Conservation (phyloP, 2,797 vertebrate species). For the Takifugu ocellatus region DNA sequence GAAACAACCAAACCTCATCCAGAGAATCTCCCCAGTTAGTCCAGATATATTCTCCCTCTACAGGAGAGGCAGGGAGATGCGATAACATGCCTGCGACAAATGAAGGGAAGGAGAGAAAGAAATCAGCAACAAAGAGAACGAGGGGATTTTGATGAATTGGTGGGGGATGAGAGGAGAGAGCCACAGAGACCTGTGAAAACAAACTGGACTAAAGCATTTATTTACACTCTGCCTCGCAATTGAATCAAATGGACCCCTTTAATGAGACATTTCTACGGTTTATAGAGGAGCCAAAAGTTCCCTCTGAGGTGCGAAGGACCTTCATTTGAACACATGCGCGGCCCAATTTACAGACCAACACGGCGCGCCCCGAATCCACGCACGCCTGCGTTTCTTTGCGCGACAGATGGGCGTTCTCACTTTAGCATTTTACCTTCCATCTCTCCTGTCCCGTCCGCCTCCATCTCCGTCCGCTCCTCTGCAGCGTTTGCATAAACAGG, state of each 20-base stretch:
- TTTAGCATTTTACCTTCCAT: not conserved
- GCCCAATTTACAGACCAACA: constrained; percentile 6
- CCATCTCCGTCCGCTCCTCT: constrained; percentile 18
- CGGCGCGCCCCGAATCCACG: not conserved
- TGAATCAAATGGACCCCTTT: constrained; percentile 72
- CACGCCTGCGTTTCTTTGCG: no score
- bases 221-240: constrained; percentile 72
- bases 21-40: not conserved
- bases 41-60: constrained; percentile 5
- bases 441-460: constrained; percentile 26
- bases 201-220: constrained; percentile 69
- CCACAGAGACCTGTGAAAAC: constrained; percentile 59
- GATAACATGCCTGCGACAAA: constrained; percentile 13
- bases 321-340: not conserved
- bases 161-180: constrained; percentile 51
- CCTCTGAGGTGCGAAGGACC: constrained; percentile 29
- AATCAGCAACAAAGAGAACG: constrained; percentile 16
- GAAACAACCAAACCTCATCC: not conserved
- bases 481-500: constrained; percentile 54
- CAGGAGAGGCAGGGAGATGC: not conserved
- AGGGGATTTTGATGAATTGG: constrained; percentile 54
- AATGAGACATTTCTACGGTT: constrained; percentile 70
- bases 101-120: constrained; percentile 17
- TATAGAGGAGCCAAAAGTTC: constrained; percentile 56
- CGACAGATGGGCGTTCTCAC: no score